These are phyloP conservation scores for Apis florea DNA, from an alignment of 1,140 invertebrate genomes.

Conservation along the genomic window DNA sequence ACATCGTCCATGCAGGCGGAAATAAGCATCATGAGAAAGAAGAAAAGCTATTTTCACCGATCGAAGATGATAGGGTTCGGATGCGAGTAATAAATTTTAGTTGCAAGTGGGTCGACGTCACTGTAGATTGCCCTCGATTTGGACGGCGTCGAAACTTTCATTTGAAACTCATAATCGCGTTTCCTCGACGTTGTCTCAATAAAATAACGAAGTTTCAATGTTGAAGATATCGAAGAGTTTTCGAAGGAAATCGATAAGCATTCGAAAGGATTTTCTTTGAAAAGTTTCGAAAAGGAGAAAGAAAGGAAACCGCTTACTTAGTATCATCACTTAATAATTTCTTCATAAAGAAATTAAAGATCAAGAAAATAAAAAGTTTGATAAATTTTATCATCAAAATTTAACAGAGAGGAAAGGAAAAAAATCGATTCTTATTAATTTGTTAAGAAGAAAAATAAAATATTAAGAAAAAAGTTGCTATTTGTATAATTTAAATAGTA, in stretches of 20 bases:
- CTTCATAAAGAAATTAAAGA: background rate
- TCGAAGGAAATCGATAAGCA: slow-evolving; percentile 3
- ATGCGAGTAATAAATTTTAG: background rate
- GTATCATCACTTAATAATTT: background rate
- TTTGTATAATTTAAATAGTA: too few relatives aligned
- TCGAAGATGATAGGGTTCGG: background rate
- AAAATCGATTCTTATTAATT: background rate
- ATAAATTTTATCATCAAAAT: background rate
- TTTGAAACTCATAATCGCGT: slow-evolving; percentile 30
- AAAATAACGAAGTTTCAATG: background rate
- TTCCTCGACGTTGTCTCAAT: background rate
- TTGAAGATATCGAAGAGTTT: background rate
- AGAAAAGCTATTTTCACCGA: background rate
- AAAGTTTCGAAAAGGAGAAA: background rate
- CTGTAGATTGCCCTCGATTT: slow-evolving; percentile 25
- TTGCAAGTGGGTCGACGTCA: slow-evolving; percentile 8
- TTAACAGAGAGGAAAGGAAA: background rate
- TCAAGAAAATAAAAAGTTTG: background rate
- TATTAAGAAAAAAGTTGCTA: too few relatives aligned
- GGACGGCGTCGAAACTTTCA: slow-evolving; percentile 23
- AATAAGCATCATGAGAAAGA: background rate
- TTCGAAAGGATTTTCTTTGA: background rate
- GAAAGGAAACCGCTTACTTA: background rate
- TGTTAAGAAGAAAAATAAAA: too few relatives aligned
- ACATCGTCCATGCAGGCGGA: background rate